A percentile compares a stretch with the other conserved stretches of the same genome.
phyloP scores from a whole-genome alignment of 1,140 invertebrate species.

The Telenomus remus region DNA sequence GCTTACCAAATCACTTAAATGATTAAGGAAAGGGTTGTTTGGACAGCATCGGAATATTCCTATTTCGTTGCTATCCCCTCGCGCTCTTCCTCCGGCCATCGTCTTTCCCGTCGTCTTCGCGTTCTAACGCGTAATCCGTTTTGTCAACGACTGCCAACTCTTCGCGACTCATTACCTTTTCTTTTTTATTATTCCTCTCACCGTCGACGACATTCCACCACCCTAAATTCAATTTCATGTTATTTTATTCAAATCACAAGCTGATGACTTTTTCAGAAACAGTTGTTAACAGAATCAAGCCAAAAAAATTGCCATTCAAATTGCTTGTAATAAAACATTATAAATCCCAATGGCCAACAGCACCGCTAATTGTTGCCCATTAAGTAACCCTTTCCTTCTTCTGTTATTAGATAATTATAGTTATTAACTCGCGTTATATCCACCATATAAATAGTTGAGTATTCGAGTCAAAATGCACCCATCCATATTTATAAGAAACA shows the following conservation, averaged over 20 bases:
- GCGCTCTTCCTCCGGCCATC: conserved; percentile 20
- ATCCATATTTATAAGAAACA: conserved; percentile 43
- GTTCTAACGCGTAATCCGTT: conserved; percentile 67
- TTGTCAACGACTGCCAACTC: conserved; percentile 69
- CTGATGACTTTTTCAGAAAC: neutral
- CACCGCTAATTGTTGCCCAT: conserved; percentile 29
- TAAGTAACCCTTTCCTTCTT: conserved; percentile 43
- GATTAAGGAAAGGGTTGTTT: conserved; percentile 76
- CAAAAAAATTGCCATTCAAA: conserved; percentile 6
- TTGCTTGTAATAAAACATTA: conserved; percentile 27
- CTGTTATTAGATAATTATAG: conserved; percentile 56
- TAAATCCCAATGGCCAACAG: conserved; percentile 23
- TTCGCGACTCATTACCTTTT: conserved; percentile 65
- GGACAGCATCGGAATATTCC: conserved; percentile 67
- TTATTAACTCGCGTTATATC: conserved; percentile 45
- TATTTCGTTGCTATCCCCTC: conserved; percentile 64
- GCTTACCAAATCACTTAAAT: conserved; percentile 75
- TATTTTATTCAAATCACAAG: conserved; percentile 25
- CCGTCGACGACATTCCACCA: neutral
- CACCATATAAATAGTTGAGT: conserved; percentile 40
- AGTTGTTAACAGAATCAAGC: neutral
- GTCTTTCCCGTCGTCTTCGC: conserved; percentile 45
- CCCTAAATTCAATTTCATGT: conserved; percentile 16
- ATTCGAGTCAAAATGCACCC: conserved; percentile 17
- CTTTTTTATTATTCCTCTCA: conserved; percentile 54